Percentiles rank a stretch among this genome's conserved stretches.
Conservation (phyloP, 2,797 vertebrate genomes). For the Crocodylus rhombifer region DNA sequence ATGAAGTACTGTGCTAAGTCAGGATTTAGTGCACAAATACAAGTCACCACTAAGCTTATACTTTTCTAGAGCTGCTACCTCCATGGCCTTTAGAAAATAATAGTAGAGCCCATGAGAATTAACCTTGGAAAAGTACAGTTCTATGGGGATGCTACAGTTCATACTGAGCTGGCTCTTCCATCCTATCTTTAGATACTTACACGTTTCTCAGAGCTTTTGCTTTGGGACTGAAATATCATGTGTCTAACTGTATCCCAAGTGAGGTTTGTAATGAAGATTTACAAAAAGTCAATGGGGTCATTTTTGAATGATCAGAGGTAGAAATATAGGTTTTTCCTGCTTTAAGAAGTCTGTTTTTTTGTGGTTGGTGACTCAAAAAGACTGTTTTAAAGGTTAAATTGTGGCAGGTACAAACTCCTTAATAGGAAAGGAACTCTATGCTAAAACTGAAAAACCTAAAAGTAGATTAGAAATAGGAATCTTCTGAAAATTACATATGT, state of each 20-base stretch:
- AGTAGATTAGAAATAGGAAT: background rate
- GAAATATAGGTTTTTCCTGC: background rate
- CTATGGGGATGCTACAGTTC: background rate
- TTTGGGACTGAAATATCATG: background rate
- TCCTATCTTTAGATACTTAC: background rate
- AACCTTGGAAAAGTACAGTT: conserved; percentile 46
- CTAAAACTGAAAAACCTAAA: background rate
- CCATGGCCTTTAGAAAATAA: conserved; percentile 39
- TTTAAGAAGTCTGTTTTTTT: background rate
- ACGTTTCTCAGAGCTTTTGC: background rate
- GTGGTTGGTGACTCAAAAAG: background rate
- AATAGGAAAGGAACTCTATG: background rate
- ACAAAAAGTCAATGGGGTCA: background rate
- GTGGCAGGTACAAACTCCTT: background rate
- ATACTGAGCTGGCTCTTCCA: background rate
- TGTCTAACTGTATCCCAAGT: conserved; percentile 2
- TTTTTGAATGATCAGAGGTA: background rate
- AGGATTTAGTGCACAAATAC: conserved; percentile 41
- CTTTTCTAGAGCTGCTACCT: background rate
- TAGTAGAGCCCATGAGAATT: conserved; percentile 40
- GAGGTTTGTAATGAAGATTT: background rate
- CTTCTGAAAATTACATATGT: background rate
- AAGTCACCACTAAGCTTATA: conserved; percentile 37
- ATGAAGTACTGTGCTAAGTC: background rate
- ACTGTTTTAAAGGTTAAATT: background rate